Evolutionary conservation across 2,888 invertebrate genomes (phyloP).

Genomic region (Clivina fossor): DNA sequence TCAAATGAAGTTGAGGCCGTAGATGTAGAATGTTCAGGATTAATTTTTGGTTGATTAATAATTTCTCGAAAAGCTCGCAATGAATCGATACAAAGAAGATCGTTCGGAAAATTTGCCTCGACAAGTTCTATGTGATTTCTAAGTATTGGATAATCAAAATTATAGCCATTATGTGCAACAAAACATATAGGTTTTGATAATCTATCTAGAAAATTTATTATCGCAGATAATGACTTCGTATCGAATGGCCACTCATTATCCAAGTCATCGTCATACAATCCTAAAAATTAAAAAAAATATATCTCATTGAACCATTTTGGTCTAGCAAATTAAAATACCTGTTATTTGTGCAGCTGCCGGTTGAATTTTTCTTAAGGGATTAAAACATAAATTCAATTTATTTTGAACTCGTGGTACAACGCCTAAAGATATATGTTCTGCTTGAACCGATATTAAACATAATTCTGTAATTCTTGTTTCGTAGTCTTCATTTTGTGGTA

Average conservation of each 20-base stretch:
- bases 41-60: no score
- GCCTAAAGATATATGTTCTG: conserved; percentile 55
- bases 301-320: background rate
- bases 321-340: conserved; percentile 48
- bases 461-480: conserved; percentile 70
- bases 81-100: conserved; percentile 69
- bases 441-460: conserved; percentile 64
- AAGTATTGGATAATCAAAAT: conserved; percentile 79
- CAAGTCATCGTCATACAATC: conserved; percentile 68
- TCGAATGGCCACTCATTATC: conserved; percentile 66
- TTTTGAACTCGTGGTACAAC: conserved; percentile 66
- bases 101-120: conserved; percentile 54
- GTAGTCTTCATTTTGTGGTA: conserved; percentile 58
- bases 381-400: conserved; percentile 70
- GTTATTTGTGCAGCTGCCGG: conserved; percentile 53
- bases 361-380: conserved; percentile 62
- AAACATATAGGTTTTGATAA: conserved; percentile 73
- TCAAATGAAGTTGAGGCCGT: conserved; percentile 34
- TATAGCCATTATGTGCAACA: conserved; percentile 77
- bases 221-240: conserved; percentile 56
- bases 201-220: conserved; percentile 65
- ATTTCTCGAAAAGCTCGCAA: conserved; percentile 61
- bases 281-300: conserved; percentile 49
- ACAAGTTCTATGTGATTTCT: conserved; percentile 62
- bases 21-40: background rate